These are phyloP conservation scores for Actinia tenebrosa DNA, from an alignment of 64 coral and sea anemone genomes.

Conservation along the genomic window DNA sequence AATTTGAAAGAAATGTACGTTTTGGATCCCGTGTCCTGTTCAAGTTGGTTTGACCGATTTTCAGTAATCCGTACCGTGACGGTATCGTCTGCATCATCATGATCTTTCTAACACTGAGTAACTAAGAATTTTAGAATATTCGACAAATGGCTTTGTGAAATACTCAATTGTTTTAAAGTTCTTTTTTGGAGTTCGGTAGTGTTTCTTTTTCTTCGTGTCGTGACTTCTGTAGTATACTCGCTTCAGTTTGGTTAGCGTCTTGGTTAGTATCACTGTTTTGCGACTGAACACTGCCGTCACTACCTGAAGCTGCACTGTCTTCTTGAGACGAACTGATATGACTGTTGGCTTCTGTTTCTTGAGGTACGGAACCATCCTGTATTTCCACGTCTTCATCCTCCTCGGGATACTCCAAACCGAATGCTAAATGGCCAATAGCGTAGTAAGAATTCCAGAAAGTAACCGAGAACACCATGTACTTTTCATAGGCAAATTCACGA, in stretches of 20 bases:
- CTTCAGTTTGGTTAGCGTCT: not conserved
- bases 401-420: constrained; percentile 16
- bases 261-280: not conserved
- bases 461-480: constrained; percentile 29
- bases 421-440: constrained; percentile 40
- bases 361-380: not conserved
- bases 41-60: no score
- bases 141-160: not conserved
- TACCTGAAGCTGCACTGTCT: not conserved
- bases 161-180: not conserved
- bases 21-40: no score
- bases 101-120: no score
- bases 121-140: no score
- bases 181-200: not conserved
- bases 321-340: not conserved
- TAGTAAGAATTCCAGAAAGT: constrained; percentile 46
- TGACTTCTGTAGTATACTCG: not conserved
- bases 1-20: no score
- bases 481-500: constrained; percentile 1
- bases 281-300: not conserved
- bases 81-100: no score
- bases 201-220: not conserved
- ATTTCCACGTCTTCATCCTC: constrained; percentile 6
- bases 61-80: no score
- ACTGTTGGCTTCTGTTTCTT: not conserved